Evolutionary conservation across 2,888 invertebrate genomes (phyloP).

Genomic region (Chymomyza caudatula): DNA sequence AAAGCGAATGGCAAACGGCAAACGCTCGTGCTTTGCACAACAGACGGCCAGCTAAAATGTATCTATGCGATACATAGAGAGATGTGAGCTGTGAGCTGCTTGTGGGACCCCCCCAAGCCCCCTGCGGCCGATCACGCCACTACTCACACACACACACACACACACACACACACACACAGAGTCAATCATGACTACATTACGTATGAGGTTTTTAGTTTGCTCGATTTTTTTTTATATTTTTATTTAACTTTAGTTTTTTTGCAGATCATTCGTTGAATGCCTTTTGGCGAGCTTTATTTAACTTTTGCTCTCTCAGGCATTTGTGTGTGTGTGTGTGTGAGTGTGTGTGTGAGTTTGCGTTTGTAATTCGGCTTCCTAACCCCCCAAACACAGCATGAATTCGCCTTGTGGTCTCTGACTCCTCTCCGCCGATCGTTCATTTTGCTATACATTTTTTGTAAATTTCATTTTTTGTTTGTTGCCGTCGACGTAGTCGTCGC

Average conservation of each 20-base stretch:
- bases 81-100: constrained; percentile 40
- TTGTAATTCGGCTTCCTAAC: neutral
- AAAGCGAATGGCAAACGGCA: constrained; percentile 46
- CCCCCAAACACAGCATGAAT: constrained; percentile 48
- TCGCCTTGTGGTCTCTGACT: constrained; percentile 43
- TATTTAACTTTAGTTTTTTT: constrained; percentile 34
- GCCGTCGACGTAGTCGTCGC: constrained; percentile 27
- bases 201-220: constrained; percentile 57
- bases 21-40: constrained; percentile 28
- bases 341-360: constrained; percentile 18
- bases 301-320: constrained; percentile 64
- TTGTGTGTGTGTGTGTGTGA: neutral
- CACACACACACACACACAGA: neutral
- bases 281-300: constrained; percentile 61
- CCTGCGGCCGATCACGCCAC: constrained; percentile 23
- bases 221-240: constrained; percentile 45
- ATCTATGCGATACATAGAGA: constrained; percentile 68
- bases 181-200: constrained; percentile 47
- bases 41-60: constrained; percentile 51
- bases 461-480: constrained; percentile 68
- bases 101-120: neutral
- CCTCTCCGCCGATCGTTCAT: too few relatives aligned
- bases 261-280: constrained; percentile 57
- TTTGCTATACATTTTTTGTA: constrained; percentile 37
- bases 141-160: constrained; percentile 10